Base-by-base conservation (phyloP, 2,888 invertebrate species). In the Terebella lapidaria region DNA sequence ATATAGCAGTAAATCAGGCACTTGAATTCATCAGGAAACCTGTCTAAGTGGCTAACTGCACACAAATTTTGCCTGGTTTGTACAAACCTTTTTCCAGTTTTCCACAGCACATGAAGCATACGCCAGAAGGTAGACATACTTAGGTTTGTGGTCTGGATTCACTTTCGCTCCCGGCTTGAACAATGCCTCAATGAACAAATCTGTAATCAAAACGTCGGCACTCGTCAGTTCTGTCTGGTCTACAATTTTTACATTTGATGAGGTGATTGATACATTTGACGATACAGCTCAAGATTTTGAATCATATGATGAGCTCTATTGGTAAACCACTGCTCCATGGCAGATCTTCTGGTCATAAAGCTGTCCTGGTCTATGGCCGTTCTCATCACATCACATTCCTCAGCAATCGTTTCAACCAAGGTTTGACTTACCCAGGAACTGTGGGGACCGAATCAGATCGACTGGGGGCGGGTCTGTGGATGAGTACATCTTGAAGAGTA, bases 31-130 rank as follows among this genome's bases (percentile, higher is more conserved):
- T n/a, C n/a, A n/a, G n/a, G n/a, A n/a, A n/a, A n/a, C n/a, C n/a
- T n/a, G n/a, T n/a, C n/a, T n/a, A n/a, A n/a, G n/a, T n/a, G n/a
- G n/a, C n/a, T n/a, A n/a, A n/a, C n/a, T n/a, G n/a, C n/a, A n/a
- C n/a, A n/a, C n/a, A n/a, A n/a, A n/a, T n/a, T n/a, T n/a, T n/a
- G n/a, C n/a, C n/a, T n/a, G n/a, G n/a, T n/a, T n/a, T n/a, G n/a
- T n/a, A n/a, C n/a, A n/a, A n/a, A 69, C 81, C 81, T 62, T 89
- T 85, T 89, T 52, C 85, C 86, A 60, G 85, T 86, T 86, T 78
- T 97, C 97, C 68, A 89, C 90, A 0, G 97, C 94, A 78, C 94
- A 92, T 0, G 94, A 90, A 1, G 95, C 91, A 82, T 96, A 97
- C 1, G 95, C 94, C 71, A 97, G 81, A 60, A 99, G 83, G 80